Conservation (phyloP, 1,140 invertebrate genomes). For the Drosophila ohnishii region DNA sequence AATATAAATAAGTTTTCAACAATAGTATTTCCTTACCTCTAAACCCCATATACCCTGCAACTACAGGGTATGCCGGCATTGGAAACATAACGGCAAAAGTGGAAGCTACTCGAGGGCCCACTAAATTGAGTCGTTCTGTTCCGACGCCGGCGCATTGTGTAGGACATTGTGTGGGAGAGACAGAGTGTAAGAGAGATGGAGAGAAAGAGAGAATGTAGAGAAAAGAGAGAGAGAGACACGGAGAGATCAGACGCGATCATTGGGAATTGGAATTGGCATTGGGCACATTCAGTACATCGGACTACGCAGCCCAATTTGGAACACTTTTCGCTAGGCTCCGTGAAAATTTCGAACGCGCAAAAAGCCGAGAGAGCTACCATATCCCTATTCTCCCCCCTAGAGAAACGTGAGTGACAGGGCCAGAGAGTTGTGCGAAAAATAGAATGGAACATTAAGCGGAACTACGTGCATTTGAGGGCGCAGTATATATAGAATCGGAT, state of each 20-base stretch:
- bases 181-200: slow-evolving; percentile 10
- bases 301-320: slow-evolving; percentile 63
- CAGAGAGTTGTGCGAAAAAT: slow-evolving; percentile 71
- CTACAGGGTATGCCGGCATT: slow-evolving; percentile 41
- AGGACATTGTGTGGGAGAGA: slow-evolving; percentile 52
- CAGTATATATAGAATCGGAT: slow-evolving; percentile 20
- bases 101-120: slow-evolving; percentile 47
- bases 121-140: slow-evolving; percentile 73
- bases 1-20: too few relatives aligned
- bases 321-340: slow-evolving; percentile 64
- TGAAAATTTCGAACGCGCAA: slow-evolving; percentile 48
- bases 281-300: slow-evolving; percentile 48
- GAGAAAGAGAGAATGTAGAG: slow-evolving; percentile 14
- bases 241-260: slow-evolving; percentile 21
- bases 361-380: slow-evolving; percentile 24
- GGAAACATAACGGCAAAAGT: slow-evolving; percentile 65
- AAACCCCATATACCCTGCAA: background rate
- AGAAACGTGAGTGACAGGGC: slow-evolving; percentile 36
- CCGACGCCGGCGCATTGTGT: slow-evolving; percentile 65
- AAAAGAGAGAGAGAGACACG: slow-evolving; percentile 1
- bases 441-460: slow-evolving; percentile 58
- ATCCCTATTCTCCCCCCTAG: slow-evolving; percentile 8
- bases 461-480: slow-evolving; percentile 26
- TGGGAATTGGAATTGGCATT: slow-evolving; percentile 48
- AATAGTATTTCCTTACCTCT: background rate